phyloP scores from a whole-genome alignment of 92 coral and sea anemone genomes.

The Phenganax marumi region DNA sequence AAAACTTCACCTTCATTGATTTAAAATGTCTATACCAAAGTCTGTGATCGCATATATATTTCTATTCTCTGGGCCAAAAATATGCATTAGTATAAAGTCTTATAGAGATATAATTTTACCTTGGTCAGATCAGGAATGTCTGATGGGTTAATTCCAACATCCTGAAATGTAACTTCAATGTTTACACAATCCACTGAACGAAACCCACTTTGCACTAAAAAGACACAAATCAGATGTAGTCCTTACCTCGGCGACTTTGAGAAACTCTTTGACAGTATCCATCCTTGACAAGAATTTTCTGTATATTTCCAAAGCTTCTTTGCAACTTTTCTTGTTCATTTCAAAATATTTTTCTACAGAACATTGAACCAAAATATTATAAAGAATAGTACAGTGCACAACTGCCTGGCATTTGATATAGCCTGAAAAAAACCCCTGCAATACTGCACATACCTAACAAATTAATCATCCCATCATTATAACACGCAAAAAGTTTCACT shows the following conservation, averaged over 20 bases:
- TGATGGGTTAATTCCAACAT: conserved; percentile 92
- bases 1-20: too few relatives aligned
- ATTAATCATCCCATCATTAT: conserved; percentile 97
- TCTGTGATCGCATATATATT: too few relatives aligned
- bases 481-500: conserved; percentile 94
- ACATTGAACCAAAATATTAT: not conserved
- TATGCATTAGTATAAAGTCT: too few relatives aligned
- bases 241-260: conserved; percentile 86
- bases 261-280: conserved; percentile 87
- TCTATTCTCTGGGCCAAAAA: too few relatives aligned
- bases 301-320: conserved; percentile 83
- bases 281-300: conserved; percentile 86
- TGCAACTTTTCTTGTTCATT: conserved; percentile 93
- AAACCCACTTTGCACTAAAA: too few relatives aligned
- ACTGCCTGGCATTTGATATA: not conserved
- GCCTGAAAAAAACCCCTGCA: too few relatives aligned
- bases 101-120: conserved; percentile 44
- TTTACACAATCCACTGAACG: not conserved
- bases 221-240: not conserved
- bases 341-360: conserved; percentile 90
- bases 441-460: conserved; percentile 82
- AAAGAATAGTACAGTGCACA: not conserved
- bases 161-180: not conserved
- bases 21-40: too few relatives aligned
- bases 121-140: conserved; percentile 97